These are phyloP conservation scores for Synanthedon tipuliformis DNA, from an alignment of 2,888 invertebrate species.

Conservation along the genomic window DNA sequence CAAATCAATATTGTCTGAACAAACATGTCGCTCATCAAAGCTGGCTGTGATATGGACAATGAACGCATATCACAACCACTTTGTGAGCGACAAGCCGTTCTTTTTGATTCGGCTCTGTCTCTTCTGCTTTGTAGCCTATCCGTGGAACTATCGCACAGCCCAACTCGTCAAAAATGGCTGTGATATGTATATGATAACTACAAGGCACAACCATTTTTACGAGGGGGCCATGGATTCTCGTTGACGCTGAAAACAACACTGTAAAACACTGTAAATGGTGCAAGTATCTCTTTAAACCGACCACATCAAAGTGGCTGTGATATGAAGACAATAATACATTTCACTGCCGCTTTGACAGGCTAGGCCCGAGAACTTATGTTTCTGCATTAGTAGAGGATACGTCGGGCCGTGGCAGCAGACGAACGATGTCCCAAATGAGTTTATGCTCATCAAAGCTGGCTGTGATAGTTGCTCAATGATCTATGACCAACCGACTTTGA, in stretches of 20 bases:
- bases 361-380: slow-evolving; percentile 65
- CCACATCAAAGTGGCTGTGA: slow-evolving; percentile 99
- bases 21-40: slow-evolving; percentile 88
- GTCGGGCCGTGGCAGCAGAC: neutral
- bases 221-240: slow-evolving; percentile 61
- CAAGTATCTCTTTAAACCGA: slow-evolving; percentile 68
- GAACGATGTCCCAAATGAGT: slow-evolving; percentile 48
- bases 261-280: slow-evolving; percentile 3
- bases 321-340: slow-evolving; percentile 79
- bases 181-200: slow-evolving; percentile 77
- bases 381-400: neutral
- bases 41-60: slow-evolving; percentile 94
- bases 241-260: neutral
- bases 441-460: slow-evolving; percentile 96
- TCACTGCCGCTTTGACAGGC: slow-evolving; percentile 92
- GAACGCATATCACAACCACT: slow-evolving; percentile 88
- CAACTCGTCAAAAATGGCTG: slow-evolving; percentile 97
- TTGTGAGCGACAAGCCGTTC: slow-evolving; percentile 78
- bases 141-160: slow-evolving; percentile 67
- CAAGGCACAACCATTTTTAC: slow-evolving; percentile 87
- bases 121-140: neutral
- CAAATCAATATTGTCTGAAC: neutral
- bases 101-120: slow-evolving; percentile 5
- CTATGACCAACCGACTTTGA: slow-evolving; percentile 89
- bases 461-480: slow-evolving; percentile 81